phyloP scores from a whole-genome alignment of 2,888 invertebrate genomes.

The Pteria penguin region DNA sequence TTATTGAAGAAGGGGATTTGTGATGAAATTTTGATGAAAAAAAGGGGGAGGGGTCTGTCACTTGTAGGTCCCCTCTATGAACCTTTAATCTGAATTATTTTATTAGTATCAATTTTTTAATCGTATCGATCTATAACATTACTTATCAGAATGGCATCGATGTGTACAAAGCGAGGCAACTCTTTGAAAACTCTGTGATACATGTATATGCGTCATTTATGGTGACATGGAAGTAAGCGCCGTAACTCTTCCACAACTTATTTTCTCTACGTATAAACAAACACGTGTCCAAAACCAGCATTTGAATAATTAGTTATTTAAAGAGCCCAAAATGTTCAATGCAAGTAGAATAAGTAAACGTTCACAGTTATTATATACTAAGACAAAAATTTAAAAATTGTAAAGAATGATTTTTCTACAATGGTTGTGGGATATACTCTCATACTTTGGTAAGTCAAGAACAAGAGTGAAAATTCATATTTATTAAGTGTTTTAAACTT shows the following conservation, averaged over 20 bases:
- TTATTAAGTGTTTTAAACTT: no score
- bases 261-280: background rate
- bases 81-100: no score
- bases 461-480: background rate
- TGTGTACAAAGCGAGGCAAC: background rate
- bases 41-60: no score
- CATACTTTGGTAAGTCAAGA: slow-evolving; percentile 12
- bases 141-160: no score
- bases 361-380: no score
- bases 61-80: no score
- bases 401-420: slow-evolving; percentile 1
- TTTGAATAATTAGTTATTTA: background rate
- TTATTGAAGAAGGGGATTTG: no score
- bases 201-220: no score
- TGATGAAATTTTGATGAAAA: no score
- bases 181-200: background rate
- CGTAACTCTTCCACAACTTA: background rate
- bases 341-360: no score
- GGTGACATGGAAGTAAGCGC: background rate
- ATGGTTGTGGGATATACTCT: slow-evolving; percentile 21
- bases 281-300: background rate
- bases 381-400: background rate
- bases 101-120: no score
- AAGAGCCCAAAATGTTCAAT: background rate
- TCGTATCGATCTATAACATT: no score